A percentile compares a stretch with the other conserved stretches of the same genome.
Conservation (phyloP, 2,888 invertebrate species). For the Chymomyza amoena region DNA sequence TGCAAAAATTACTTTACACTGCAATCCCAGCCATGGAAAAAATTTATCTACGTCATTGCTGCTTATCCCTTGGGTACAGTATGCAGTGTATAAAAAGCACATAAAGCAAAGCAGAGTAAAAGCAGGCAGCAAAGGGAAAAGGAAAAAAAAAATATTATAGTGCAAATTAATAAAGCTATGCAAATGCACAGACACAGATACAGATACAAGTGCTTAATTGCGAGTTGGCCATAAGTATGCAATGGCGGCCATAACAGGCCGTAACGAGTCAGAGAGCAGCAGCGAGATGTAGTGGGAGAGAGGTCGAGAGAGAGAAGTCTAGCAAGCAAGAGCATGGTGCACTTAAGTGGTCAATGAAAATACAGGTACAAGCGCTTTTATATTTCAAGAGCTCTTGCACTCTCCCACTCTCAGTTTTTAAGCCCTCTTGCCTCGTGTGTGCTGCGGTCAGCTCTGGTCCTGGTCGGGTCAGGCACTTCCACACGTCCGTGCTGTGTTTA, state of each 20-base stretch:
- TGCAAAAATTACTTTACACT: too few relatives aligned
- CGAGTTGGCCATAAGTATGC: conserved; percentile 11
- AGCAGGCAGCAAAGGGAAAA: not conserved
- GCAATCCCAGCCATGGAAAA: too few relatives aligned
- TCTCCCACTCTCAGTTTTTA: not conserved
- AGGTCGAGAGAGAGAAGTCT: not conserved
- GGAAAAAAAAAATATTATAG: not conserved
- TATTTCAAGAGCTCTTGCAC: conserved; percentile 4
- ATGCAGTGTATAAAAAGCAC: too few relatives aligned
- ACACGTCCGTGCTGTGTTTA: conserved; percentile 27
- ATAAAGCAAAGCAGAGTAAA: too few relatives aligned
- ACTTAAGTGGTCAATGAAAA: not conserved
- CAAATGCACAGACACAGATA: not conserved
- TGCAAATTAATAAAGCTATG: not conserved
- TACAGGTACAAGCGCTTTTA: conserved; percentile 8
- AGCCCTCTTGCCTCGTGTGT: not conserved
- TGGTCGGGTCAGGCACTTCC: not conserved
- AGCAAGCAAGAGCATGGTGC: not conserved
- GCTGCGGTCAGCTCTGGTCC: conserved; percentile 21
- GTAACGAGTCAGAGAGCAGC: not conserved
- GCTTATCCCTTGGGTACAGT: too few relatives aligned
- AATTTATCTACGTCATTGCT: too few relatives aligned
- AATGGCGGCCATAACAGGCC: not conserved
- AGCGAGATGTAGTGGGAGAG: too few relatives aligned
- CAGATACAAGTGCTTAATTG: not conserved